Evolutionary conservation across 2,113 vertebrate genomes (phyloP), one percentile per base, ranked within the genome.

Genomic region (Ctenodactylus gundi): DNA sequence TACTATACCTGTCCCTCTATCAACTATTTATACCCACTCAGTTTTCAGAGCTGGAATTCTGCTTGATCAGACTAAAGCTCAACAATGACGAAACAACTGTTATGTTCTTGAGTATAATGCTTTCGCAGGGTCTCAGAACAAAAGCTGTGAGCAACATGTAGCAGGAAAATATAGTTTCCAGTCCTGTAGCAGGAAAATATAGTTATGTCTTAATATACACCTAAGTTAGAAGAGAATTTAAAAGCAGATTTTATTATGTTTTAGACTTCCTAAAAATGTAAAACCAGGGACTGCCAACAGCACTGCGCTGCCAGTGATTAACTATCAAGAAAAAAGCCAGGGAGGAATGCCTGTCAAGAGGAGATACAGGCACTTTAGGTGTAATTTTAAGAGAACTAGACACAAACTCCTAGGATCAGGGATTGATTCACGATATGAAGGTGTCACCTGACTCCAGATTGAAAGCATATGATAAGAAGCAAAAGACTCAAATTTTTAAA

Each of bases 151-250:
- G 34, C 7, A 51, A 36, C 20, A 49, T 83, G 14, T 29, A 75
- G 55, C 29, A 7, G 46, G 51, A 29, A 77, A 73, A 85, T 39
- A 57, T 41, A 44, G 82, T 85, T 91, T 88, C 67, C 21, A 41
- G n/a, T 82, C 78, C 72, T 49, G 36, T 55, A 76, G 60, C 57
- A 39, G 88, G 18, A 75, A 70, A 84, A 57, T 78, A 34, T 86
- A 36, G 46, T 49, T 62, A 67, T 46, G 34, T 68, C 31, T 31
- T 31, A 67, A 39, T 87, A 60, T 53, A 67, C 44, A 55, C 75
- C 90, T 94, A 55, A 14, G 18, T 58, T 57, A 31, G 51, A 95
- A 95, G 70, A 90, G 55, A 96, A 81, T 62, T 84, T 83, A 89
- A 96, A 96, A 36, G 49, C 58, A 62, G 65, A 80, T 82, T 92